phyloP scores from a whole-genome alignment of 2,888 invertebrate genomes.

The Nymphalis polychloros region DNA sequence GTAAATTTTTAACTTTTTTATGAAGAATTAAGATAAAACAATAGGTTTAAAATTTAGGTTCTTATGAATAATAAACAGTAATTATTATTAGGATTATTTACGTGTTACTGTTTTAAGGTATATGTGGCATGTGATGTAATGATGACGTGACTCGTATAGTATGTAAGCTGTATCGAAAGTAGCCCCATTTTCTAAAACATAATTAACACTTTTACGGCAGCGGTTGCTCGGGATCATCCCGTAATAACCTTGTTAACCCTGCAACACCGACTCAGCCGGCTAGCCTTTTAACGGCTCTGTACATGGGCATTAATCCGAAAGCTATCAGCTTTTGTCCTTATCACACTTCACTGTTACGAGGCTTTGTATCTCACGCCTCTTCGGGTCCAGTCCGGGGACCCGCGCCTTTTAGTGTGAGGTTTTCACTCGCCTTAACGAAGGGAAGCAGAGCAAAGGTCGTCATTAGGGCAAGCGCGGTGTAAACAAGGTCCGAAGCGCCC shows the following conservation, averaged over 20 bases:
- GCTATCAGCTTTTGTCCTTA: constrained; percentile 75
- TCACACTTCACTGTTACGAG: constrained; percentile 54
- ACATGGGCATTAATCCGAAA: constrained; percentile 81
- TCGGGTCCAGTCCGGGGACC: constrained; percentile 73
- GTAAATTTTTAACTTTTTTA: no score
- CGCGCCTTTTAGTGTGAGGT: constrained; percentile 81
- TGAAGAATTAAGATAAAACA: no score
- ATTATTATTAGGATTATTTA: no score
- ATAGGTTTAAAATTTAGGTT: no score
- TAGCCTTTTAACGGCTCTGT: constrained; percentile 80
- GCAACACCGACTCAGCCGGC: constrained; percentile 73
- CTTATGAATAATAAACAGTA: no score
- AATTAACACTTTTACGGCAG: constrained; percentile 80
- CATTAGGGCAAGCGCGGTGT: constrained; percentile 83
- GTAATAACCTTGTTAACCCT: constrained; percentile 82
- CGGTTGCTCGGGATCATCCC: constrained; percentile 79
- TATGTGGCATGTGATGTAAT: no score
- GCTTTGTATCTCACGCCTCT: constrained; percentile 70
- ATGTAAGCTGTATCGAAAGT: constrained; percentile 46
- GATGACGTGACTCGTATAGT: background rate
- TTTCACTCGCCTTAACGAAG: constrained; percentile 82
- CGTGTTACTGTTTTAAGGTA: no score
- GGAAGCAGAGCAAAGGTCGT: constrained; percentile 82
- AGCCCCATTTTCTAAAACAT: constrained; percentile 72
- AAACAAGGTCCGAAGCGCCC: constrained; percentile 81